phyloP scores from a whole-genome alignment of 1,140 invertebrate genomes.

The Idris sp. region DNA sequence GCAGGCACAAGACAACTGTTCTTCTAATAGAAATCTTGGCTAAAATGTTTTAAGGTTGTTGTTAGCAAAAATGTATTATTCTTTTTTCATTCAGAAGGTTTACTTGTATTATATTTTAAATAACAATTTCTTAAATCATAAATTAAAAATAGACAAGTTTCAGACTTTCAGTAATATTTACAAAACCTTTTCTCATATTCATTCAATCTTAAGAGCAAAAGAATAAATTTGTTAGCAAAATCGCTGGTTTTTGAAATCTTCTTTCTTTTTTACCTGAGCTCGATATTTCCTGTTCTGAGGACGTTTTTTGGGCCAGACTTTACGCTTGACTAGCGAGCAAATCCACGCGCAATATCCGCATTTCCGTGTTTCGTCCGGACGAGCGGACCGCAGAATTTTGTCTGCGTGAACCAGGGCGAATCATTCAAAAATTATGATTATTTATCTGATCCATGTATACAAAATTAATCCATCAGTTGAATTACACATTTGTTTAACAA shows the following conservation, averaged over 20 bases:
- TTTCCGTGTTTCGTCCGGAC: slow-evolving; percentile 26
- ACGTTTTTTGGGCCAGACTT: slow-evolving; percentile 35
- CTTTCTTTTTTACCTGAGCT: slow-evolving; percentile 14
- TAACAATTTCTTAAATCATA: no score
- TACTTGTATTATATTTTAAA: neutral
- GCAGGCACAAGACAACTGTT: slow-evolving; percentile 58
- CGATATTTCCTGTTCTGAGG: slow-evolving; percentile 17
- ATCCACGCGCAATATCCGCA: slow-evolving; percentile 46
- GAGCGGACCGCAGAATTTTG: slow-evolving; percentile 5
- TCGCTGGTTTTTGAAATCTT: no score
- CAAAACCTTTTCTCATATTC: no score
- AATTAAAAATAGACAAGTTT: no score
- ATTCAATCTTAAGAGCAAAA: no score
- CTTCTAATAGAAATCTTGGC: slow-evolving; percentile 60
- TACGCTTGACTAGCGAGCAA: slow-evolving; percentile 43
- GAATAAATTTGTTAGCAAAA: no score
- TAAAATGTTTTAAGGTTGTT: slow-evolving; percentile 22
- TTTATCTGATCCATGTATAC: no score
- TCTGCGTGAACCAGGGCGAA: neutral
- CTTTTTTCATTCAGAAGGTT: neutral
- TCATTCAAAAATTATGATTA: slow-evolving; percentile 2
- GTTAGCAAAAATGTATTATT: neutral
- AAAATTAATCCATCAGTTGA: no score
- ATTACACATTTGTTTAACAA: no score
- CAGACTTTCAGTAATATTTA: no score